phyloP scores from a whole-genome alignment of 1,140 invertebrate genomes.

The Pogonognathellus flavescens region DNA sequence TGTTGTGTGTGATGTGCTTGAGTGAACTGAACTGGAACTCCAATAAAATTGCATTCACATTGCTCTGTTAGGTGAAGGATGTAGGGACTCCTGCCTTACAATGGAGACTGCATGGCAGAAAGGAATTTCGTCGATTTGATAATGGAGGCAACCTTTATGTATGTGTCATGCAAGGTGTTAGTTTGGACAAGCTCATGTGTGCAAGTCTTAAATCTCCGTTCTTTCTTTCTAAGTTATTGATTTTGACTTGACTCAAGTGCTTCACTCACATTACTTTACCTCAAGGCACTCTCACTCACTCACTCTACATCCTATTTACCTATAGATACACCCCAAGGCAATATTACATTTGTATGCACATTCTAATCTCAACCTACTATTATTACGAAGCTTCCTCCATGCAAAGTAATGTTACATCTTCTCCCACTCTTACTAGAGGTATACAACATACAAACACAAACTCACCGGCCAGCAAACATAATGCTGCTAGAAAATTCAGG shows the following conservation, averaged over 20 bases:
- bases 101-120: constrained; percentile 29
- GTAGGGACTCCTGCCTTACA: background rate
- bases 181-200: constrained; percentile 54
- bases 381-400: no score
- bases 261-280: constrained; percentile 45
- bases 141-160: constrained; percentile 28
- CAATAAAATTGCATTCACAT: constrained; percentile 20
- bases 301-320: background rate
- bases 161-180: constrained; percentile 53
- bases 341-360: background rate
- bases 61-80: background rate
- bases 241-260: constrained; percentile 54
- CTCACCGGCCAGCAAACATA: no score
- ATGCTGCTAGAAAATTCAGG: no score
- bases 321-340: background rate
- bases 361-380: background rate
- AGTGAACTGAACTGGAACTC: background rate
- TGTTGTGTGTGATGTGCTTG: background rate
- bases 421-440: no score
- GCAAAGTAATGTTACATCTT: no score
- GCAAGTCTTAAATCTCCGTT: constrained; percentile 53
- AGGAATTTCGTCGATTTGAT: constrained; percentile 51
- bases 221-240: constrained; percentile 50
- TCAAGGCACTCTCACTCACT: background rate
- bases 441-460: no score